Evolutionary conservation across 2,888 invertebrate species (phyloP), one percentile per base, ranked within the genome.

Genomic region (Melanchra persicariae): DNA sequence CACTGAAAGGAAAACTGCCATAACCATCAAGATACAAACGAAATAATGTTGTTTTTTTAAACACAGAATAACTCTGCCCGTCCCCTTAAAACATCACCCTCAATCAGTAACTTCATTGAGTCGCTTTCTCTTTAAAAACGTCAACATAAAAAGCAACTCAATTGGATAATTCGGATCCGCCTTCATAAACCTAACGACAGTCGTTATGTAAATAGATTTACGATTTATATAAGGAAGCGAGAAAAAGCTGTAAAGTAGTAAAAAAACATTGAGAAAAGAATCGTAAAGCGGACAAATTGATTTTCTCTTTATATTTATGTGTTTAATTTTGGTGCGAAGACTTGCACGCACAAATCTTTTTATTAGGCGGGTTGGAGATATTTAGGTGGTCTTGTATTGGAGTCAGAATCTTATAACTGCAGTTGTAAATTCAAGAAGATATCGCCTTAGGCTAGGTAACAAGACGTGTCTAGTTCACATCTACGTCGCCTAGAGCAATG

Each of bases 131-230:
- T 75, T 67, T 59, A 62, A 68, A 76, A 70, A 70, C 10, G 51
- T 62, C 66, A 70, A 76, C 61, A 81, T 78, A 71, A 77, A 82
- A 83, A 63, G 57, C 54, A 70, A 70, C 68, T 73, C 67, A 83
- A 82, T 79, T 79, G 79, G 55, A 83, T 81, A 81, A 85, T 83
- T 81, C 70, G 26, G 52, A 66, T 58, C 30, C 30, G 72, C 67
- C 72, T 76, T 81, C 77, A 82, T 82, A 84, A 82, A 81, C 66
- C 58, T 58, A 77, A 81, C 70, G 81, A 80, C 76, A 71, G 73
- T 74, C 81, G 69, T 79, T 78, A 78, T 73, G 79, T 78, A 80
- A 82, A 84, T 84, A 85, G 79, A 81, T 85, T 85, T 85, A 85
- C 80, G 79, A 84, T 76, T 78, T 76, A 72, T 76, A 70, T 70